phyloP scores from a whole-genome alignment of 2,113 vertebrate species.

The Leuciscus idus region DNA sequence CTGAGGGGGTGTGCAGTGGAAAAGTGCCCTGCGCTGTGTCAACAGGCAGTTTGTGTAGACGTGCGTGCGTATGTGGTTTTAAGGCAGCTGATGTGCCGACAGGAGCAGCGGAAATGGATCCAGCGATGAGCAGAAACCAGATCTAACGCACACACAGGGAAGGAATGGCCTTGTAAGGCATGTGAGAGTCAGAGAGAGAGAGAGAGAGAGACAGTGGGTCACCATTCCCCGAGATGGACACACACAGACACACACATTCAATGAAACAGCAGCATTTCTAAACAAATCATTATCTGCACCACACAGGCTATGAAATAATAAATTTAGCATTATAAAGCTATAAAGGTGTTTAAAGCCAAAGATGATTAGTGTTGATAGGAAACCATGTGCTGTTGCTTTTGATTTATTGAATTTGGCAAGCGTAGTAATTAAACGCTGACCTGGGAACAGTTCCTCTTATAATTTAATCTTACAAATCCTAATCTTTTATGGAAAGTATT shows the following conservation, averaged over 20 bases:
- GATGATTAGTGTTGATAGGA: not conserved
- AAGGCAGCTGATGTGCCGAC: conserved; percentile 30
- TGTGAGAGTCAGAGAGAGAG: conserved; percentile 16
- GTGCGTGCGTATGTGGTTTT: conserved; percentile 22
- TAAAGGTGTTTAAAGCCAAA: not conserved
- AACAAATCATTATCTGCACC: not conserved
- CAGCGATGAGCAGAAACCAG: conserved; percentile 51
- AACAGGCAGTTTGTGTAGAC: conserved; percentile 40
- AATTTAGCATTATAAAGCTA: not conserved
- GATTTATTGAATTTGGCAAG: not conserved
- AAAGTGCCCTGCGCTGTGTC: conserved; percentile 53
- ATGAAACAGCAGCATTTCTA: conserved; percentile 24
- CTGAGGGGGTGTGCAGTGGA: not conserved
- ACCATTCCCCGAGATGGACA: not conserved
- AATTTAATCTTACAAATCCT: not conserved
- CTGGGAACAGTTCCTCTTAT: not conserved
- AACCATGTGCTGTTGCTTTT: not conserved
- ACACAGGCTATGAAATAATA: not conserved
- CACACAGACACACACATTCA: not conserved
- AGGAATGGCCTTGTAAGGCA: conserved; percentile 62
- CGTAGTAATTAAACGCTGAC: not conserved
- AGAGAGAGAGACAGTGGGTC: not conserved
- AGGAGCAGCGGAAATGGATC: conserved; percentile 45
- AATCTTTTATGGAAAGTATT: not conserved
- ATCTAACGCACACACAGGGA: conserved; percentile 42